These are phyloP conservation scores for Chirona hameri DNA, from an alignment of 2,888 invertebrate species.

Conservation along the genomic window DNA sequence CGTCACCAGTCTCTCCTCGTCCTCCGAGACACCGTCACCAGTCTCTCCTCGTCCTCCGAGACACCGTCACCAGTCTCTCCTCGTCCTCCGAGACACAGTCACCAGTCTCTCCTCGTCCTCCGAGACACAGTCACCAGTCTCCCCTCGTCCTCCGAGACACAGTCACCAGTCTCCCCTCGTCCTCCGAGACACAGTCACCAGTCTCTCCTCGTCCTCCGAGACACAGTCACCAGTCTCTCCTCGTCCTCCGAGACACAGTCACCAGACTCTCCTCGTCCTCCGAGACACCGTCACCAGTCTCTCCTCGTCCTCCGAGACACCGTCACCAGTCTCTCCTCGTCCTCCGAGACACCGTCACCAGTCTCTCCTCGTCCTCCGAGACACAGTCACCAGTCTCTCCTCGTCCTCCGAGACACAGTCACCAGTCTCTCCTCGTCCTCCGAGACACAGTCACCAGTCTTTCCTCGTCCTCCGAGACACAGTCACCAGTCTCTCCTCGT, in stretches of 20 bases:
- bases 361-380: constrained; percentile 93
- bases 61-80: too few relatives aligned
- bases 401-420: not conserved
- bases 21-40: constrained; percentile 62
- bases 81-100: too few relatives aligned
- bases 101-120: constrained; percentile 96
- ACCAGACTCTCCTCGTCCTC: too few relatives aligned
- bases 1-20: constrained; percentile 91
- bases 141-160: not conserved
- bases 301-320: constrained; percentile 86
- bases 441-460: constrained; percentile 88
- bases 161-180: too few relatives aligned
- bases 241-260: not conserved
- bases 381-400: not conserved
- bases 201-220: constrained; percentile 93
- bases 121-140: constrained; percentile 50
- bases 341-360: constrained; percentile 61
- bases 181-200: too few relatives aligned
- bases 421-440: too few relatives aligned
- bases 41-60: not conserved
- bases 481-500: not conserved
- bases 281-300: constrained; percentile 89
- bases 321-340: not conserved
- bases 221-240: not conserved
- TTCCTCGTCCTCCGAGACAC: constrained; percentile 86